phyloP scores from a whole-genome alignment of 2,797 vertebrate genomes.

The Fratercula arctica region DNA sequence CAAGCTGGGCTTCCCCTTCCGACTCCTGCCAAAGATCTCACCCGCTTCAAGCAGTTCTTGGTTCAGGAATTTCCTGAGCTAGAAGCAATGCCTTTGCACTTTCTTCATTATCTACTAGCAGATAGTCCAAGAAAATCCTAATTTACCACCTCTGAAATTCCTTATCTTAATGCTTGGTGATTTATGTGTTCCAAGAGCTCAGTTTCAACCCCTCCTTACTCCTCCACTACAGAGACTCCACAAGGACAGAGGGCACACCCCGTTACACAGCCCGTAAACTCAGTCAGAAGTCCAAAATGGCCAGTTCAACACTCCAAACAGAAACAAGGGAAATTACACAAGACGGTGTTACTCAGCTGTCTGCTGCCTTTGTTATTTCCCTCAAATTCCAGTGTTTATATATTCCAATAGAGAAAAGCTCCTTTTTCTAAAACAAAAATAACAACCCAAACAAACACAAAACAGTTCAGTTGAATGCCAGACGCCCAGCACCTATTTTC shows the following conservation, averaged over 20 bases:
- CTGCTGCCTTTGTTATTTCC: conserved; percentile 17
- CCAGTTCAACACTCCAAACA: neutral
- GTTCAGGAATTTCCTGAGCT: neutral
- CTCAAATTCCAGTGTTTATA: neutral
- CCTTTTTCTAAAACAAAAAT: neutral
- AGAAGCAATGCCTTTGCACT: neutral
- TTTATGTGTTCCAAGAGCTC: neutral
- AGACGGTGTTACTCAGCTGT: neutral
- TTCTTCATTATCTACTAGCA: neutral
- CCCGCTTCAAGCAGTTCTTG: neutral
- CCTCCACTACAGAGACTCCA: neutral
- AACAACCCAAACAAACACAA: neutral
- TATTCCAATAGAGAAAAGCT: neutral
- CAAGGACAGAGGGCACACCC: neutral
- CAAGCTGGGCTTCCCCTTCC: neutral
- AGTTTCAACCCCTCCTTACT: neutral
- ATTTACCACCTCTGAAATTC: neutral
- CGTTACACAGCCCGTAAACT: neutral
- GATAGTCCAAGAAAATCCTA: neutral
- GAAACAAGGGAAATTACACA: neutral
- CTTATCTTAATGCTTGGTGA: neutral
- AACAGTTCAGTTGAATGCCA: neutral
- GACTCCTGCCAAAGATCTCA: neutral
- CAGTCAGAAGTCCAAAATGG: neutral
- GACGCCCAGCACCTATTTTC: neutral